Base-by-base conservation (phyloP, 1,140 invertebrate species). In the Papilio machaon region DNA sequence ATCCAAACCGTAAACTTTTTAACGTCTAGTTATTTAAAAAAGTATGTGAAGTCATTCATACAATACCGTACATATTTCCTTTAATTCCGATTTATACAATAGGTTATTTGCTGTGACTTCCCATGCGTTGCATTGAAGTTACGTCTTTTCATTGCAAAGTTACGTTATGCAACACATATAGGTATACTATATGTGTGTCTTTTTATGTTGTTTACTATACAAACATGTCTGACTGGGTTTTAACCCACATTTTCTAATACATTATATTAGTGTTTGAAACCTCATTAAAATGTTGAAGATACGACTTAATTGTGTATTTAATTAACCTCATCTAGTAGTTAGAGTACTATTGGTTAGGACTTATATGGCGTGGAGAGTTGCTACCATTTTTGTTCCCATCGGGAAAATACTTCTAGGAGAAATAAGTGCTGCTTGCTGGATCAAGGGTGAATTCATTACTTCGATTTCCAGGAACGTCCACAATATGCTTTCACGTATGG, bases 401-500 rank as follows among this genome's bases (percentile, higher is more conserved):
- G 38, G 38, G 4, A 30, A 43, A 43, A 43, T 43, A 7, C 38
- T 43, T 43, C 38, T 43, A 43, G 4, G 38, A 43, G 38, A 43
- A 43, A 43, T 43, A 43, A 43, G 38, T 2, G 38, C 4, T 43
- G 38, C 38, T 43, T 43, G 7, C 38, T 6, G 38, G 38, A 1
- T 58, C 8, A 49, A 13, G 7, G 7, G 47, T 58, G n/a, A 19
- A 58, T 58, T 9, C 3, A 35, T 38, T 70, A 38, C 19, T 15
- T 35, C 13, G 10, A 17, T 81, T 85, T 87, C 78, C 81, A 94
- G 82, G 95, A 96, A 46, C 95, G 96, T 87, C 96, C 96, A 0
- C 96, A 96, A 88, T 97, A 97, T 84, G 94, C 96, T 11, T 97
- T 96, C 82, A 96, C 96, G 80, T 97, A 97, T 83, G 96, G 96